Evolutionary conservation across 2,888 invertebrate species (phyloP).

Genomic region (Eupeodes luniger): DNA sequence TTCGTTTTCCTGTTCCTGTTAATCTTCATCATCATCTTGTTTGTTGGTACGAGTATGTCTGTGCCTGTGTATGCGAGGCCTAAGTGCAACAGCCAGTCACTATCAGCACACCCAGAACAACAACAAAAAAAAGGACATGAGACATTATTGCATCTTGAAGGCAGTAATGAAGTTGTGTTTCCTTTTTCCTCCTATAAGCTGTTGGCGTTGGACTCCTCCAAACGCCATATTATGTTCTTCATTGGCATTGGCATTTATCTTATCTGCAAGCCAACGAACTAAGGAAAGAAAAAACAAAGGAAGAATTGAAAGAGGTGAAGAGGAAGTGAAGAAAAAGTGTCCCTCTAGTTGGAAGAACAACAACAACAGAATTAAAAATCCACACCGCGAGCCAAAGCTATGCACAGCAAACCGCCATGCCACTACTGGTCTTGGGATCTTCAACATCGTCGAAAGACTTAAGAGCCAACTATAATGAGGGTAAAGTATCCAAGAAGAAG

Average conservation of each 20-base stretch:
- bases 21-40: neutral
- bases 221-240: slow-evolving; percentile 15
- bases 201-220: slow-evolving; percentile 11
- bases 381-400: slow-evolving; percentile 14
- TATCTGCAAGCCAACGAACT: neutral
- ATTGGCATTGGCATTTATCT: slow-evolving; percentile 18
- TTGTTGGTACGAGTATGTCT: neutral
- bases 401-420: slow-evolving; percentile 1
- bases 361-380: slow-evolving; percentile 19
- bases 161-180: slow-evolving; percentile 56
- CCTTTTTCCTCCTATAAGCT: neutral
- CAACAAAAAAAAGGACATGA: slow-evolving; percentile 41
- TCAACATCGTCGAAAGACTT: neutral
- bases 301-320: slow-evolving; percentile 4
- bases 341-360: neutral
- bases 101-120: neutral
- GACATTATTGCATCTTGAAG: slow-evolving; percentile 60
- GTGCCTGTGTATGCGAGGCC: slow-evolving; percentile 13
- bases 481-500: neutral
- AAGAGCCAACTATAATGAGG: slow-evolving; percentile 2
- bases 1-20: slow-evolving; percentile 10
- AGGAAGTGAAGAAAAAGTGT: neutral
- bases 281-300: neutral
- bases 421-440: slow-evolving; percentile 26
- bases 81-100: slow-evolving; percentile 43